These are phyloP conservation scores for Pandemis heparana DNA, from an alignment of 2,888 invertebrate genomes.

Conservation along the genomic window DNA sequence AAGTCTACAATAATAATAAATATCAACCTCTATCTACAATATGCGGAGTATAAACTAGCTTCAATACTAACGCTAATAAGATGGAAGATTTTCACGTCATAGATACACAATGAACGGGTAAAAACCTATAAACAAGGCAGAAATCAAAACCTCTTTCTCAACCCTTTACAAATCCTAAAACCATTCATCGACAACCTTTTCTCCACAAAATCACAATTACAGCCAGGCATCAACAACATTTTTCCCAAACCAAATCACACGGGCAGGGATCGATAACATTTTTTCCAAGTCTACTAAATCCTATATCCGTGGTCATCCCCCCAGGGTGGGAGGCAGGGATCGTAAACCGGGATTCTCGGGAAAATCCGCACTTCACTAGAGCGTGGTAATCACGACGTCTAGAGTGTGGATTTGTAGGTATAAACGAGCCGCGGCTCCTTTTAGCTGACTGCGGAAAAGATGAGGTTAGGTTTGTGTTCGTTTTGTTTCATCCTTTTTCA, in stretches of 20 bases:
- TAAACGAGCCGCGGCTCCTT: slow-evolving; percentile 38
- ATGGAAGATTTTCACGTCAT: not conserved
- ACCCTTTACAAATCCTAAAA: slow-evolving; percentile 9
- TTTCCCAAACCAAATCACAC: slow-evolving; percentile 33
- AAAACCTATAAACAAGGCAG: not conserved
- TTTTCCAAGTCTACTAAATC: slow-evolving; percentile 41
- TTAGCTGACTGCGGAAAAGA: slow-evolving; percentile 36
- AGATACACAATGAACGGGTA: not conserved
- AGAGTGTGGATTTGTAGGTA: slow-evolving; percentile 55
- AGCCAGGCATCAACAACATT: slow-evolving; percentile 11
- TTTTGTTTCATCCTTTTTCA: not conserved
- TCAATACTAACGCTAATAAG: not conserved
- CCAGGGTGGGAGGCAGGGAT: slow-evolving; percentile 51
- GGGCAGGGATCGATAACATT: slow-evolving; percentile 43
- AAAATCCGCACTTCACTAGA: slow-evolving; percentile 81
- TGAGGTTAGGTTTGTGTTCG: slow-evolving; percentile 1
- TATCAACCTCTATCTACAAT: no score
- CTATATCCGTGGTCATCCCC: slow-evolving; percentile 43
- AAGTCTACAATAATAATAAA: no score
- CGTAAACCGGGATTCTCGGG: slow-evolving; percentile 79
- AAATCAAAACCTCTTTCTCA: not conserved
- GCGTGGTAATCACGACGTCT: slow-evolving; percentile 72
- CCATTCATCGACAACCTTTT: not conserved
- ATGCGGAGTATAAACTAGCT: no score
- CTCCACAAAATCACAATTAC: slow-evolving; percentile 21